Evolutionary conservation across 2,797 vertebrate genomes (phyloP), one percentile per base, ranked within the genome.

Genomic region (Hydrophis major): DNA sequence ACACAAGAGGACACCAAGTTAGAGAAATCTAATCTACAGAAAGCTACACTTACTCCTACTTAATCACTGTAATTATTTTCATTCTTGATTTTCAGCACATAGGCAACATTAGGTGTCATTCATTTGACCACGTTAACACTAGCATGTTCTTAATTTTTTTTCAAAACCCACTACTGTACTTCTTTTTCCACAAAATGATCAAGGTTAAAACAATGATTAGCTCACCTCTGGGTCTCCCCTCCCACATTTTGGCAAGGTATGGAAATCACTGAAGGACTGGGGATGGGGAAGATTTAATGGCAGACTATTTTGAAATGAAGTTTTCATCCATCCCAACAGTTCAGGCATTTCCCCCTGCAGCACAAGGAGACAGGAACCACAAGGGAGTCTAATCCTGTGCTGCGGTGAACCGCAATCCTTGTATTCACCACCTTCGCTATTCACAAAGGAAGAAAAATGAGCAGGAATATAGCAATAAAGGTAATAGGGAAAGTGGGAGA

Each of bases 401-500:
- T 94, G 94, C 27, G 16, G 25, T 53, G 50, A 95, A 92, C 92
- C 86, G 92, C 28, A 60, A 8, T 20, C 47, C 7, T 60, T 25
- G 59, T 25, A 60, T 60, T 60, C 88, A 92, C 28, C 57, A 10
- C 25, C 27, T 37, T 53, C 0, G 0, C 7, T 90, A 28, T 37
- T 89, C 50, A 55, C 10, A 92, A 59, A 18, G 93, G 94, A 83
- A 91, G 94, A 95, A 89, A 69, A 69, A 87, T 16, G 25, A 94
- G 94, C 88, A 95, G 37, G 10, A 57, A 63, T 57, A 89, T 93
- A 92, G 59, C 93, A 95, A 92, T 86, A 1, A 69, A 66, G 25
- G 92, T 93, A 93, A 94, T 92, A 22, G 92, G 94, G 92, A 96
- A 94, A 95, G 6, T 69, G 87, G 92, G 25, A 42, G 8, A 83